Percentiles rank a stretch among this genome's conserved stretches.
Conservation (phyloP, 2,888 invertebrate species). For the Apamea monoglypha region DNA sequence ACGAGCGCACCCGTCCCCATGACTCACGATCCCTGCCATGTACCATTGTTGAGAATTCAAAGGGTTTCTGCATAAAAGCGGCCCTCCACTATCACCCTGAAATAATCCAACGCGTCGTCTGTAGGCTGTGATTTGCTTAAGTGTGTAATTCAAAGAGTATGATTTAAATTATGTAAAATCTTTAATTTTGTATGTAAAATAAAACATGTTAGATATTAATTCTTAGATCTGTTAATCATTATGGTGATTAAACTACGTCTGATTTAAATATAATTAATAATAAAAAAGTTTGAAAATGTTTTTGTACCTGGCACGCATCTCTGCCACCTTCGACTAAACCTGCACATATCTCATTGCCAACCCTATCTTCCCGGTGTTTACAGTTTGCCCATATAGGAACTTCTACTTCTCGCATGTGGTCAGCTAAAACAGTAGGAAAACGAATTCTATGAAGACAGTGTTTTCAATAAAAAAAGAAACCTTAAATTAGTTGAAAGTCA, state of each 20-base stretch:
- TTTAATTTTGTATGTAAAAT: neutral
- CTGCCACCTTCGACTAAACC: conserved; percentile 93
- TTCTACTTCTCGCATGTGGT: conserved; percentile 94
- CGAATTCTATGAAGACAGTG: neutral
- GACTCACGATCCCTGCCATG: conserved; percentile 95
- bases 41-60: conserved; percentile 93
- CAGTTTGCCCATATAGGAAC: conserved; percentile 93
- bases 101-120: conserved; percentile 58
- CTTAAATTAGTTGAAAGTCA: neutral
- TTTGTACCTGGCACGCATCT: conserved; percentile 93
- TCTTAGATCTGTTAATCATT: neutral
- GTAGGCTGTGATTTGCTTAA: conserved; percentile 24
- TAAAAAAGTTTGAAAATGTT: neutral
- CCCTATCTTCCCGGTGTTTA: conserved; percentile 91
- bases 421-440: conserved; percentile 89
- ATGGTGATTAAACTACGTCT: neutral
- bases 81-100: conserved; percentile 95
- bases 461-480: neutral
- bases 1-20: conserved; percentile 96
- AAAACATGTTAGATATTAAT: neutral
- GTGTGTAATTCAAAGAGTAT: neutral
- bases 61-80: conserved; percentile 94
- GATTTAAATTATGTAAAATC: neutral
- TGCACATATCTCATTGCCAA: conserved; percentile 94
- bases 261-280: neutral